Base-by-base conservation (phyloP, 2,888 invertebrate species). In the Himalopsyche kuldschensis region DNA sequence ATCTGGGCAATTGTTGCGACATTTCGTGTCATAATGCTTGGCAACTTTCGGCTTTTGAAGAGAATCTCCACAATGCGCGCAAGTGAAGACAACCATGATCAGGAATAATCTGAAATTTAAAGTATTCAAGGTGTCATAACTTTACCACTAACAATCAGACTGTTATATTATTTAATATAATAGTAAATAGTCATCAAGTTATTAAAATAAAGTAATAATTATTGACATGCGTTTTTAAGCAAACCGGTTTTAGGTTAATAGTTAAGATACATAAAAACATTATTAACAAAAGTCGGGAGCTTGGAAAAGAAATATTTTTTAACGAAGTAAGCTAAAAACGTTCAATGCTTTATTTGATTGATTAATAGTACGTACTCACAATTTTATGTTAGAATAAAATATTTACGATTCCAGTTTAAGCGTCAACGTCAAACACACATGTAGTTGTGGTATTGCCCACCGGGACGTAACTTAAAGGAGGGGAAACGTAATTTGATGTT, bases 61-160 rank as follows among this genome's bases (percentile, higher is more conserved):
- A 55, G 97, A 95, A 85, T 97, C 97, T 0, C 98, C 98, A 89
- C 99, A 99, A 87, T 95, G 93, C 87, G 96, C 96, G 89, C 99
- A 99, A 15, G 96, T 96, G 89, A 99, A 99, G 81, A 97, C 96
- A 75, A 99, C 99, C 99, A 99, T 99, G 84, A 84, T 87, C 81
- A 30, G 31, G 27, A 83, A 80, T 1, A 11, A 69, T n/a, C 55
- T 55, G 20, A 24, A 55, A 55, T 8, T 20, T 6, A 2, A 20
- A 10, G 20, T 20, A 41, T 1, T n/a, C n/a, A n/a, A n/a, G n/a
- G n/a, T n/a, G 2, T 41, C 4, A 15, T 15, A 41, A 41, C 41
- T 15, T 41, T 2, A 41, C 41, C 15, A 15, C 41, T 41, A 3
- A n/a, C n/a, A n/a, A n/a, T n/a, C n/a, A n/a, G n/a, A n/a, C n/a